Evolutionary conservation across 1,140 invertebrate genomes (phyloP).

Genomic region (Diplogasteroides magnus): DNA sequence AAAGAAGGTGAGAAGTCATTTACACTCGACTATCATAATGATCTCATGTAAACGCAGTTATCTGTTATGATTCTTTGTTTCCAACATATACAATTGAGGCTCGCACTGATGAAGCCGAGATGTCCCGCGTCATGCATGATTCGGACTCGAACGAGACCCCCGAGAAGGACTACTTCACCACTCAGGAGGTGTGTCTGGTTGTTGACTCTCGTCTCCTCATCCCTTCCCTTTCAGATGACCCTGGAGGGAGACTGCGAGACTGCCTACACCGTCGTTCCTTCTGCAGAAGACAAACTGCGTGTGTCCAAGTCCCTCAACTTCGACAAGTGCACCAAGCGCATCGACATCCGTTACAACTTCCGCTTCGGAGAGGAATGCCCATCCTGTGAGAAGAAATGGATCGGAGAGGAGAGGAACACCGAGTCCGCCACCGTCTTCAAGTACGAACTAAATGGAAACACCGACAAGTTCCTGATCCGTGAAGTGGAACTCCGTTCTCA

Average conservation of each 20-base stretch:
- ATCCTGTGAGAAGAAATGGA: conserved; percentile 13
- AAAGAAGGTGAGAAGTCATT: too few species aligned
- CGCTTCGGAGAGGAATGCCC: conserved; percentile 18
- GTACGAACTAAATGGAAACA: conserved; percentile 5
- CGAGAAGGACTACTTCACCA: too few species aligned
- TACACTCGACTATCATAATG: too few species aligned
- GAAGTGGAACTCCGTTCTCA: conserved; percentile 22
- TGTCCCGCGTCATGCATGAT: background rate
- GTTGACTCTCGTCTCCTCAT: too few species aligned
- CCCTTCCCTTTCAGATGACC: conserved; percentile 33
- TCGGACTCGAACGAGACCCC: background rate
- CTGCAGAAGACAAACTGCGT: conserved; percentile 10
- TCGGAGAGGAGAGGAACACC: conserved; percentile 8
- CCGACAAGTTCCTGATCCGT: conserved; percentile 18
- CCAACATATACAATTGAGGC: background rate
- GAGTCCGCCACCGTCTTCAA: conserved; percentile 24
- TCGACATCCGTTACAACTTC: conserved; percentile 36
- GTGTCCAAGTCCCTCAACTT: conserved; percentile 51
- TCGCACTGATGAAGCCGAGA: too few species aligned
- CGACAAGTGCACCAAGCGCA: conserved; percentile 41
- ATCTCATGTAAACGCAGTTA: too few species aligned
- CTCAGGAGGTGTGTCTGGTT: too few species aligned
- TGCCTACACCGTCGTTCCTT: conserved; percentile 28
- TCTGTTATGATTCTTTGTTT: too few species aligned
- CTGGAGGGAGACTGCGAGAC: conserved; percentile 41